Percentiles rank a stretch among this genome's conserved stretches.
Conservation (phyloP, 1,140 invertebrate genomes). For the Mesaphorura yosii region DNA sequence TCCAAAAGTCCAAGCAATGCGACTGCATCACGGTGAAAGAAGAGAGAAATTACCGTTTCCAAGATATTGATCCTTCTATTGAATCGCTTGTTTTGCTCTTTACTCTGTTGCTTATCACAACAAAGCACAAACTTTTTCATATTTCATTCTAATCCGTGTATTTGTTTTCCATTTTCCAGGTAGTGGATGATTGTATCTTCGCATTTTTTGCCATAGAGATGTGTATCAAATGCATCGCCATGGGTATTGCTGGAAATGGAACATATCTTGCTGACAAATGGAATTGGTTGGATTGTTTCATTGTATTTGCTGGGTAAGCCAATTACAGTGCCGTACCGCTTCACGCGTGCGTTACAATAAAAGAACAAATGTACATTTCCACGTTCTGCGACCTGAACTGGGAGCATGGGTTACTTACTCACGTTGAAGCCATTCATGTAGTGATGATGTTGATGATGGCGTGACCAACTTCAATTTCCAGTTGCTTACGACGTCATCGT, state of each 20-base stretch:
- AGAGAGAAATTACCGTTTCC: background rate
- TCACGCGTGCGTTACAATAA: background rate
- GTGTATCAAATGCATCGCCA: slow-evolving; percentile 96
- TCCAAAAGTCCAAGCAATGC: too few species aligned
- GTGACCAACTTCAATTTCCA: too few species aligned
- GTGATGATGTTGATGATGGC: too few species aligned
- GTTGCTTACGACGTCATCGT: too few species aligned
- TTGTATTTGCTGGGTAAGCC: slow-evolving; percentile 85
- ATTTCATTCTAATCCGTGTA: slow-evolving; percentile 5
- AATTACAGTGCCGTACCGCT: too few species aligned
- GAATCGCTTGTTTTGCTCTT: background rate
- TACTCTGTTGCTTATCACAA: background rate
- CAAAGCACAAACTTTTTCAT: background rate
- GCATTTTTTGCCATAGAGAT: slow-evolving; percentile 92
- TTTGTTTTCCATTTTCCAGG: slow-evolving; percentile 46
- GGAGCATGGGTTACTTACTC: too few species aligned
- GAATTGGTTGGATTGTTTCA: slow-evolving; percentile 98
- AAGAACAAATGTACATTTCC: background rate
- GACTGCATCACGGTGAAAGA: too few species aligned
- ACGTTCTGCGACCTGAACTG: too few species aligned
- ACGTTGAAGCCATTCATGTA: too few species aligned
- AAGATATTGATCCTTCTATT: background rate
- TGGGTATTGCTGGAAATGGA: slow-evolving; percentile 90
- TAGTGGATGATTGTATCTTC: slow-evolving; percentile 97
- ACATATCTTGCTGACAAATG: slow-evolving; percentile 95